phyloP scores from a whole-genome alignment of 2,113 vertebrate genomes.

The Halcyon senegalensis region DNA sequence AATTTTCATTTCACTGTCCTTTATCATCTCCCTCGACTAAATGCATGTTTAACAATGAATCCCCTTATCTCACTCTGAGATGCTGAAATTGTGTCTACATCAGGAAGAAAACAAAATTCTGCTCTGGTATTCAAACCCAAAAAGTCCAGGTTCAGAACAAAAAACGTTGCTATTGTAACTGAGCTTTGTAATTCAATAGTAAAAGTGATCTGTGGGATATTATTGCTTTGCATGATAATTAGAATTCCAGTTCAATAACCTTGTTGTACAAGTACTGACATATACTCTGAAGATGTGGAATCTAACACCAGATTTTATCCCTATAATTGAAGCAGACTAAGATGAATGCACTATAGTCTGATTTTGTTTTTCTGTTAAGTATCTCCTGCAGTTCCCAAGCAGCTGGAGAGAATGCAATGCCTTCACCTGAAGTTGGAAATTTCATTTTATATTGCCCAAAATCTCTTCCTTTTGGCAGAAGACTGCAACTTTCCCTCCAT shows the following conservation, averaged over 20 bases:
- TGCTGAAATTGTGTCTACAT: not conserved
- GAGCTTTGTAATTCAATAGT: not conserved
- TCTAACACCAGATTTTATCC: not conserved
- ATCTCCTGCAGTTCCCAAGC: not conserved
- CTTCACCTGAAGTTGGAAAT: not conserved
- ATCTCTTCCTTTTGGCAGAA: not conserved
- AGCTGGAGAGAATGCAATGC: not conserved
- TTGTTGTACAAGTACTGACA: not conserved
- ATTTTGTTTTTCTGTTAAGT: not conserved
- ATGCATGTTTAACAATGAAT: not conserved
- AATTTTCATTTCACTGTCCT: not conserved
- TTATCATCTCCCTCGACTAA: not conserved
- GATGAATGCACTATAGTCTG: not conserved
- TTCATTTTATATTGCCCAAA: not conserved
- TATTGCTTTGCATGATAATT: conserved; percentile 19
- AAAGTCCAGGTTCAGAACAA: not conserved
- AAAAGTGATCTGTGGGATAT: not conserved
- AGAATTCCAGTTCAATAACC: conserved; percentile 28
- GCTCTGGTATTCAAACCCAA: not conserved
- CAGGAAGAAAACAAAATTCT: conserved; percentile 3
- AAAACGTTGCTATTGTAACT: not conserved
- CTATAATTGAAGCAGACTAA: not conserved
- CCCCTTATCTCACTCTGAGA: not conserved
- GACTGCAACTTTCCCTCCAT: not conserved
- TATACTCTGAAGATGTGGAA: not conserved